phyloP scores from a whole-genome alignment of 2,888 invertebrate species.

The Cataglyphis albicans region DNA sequence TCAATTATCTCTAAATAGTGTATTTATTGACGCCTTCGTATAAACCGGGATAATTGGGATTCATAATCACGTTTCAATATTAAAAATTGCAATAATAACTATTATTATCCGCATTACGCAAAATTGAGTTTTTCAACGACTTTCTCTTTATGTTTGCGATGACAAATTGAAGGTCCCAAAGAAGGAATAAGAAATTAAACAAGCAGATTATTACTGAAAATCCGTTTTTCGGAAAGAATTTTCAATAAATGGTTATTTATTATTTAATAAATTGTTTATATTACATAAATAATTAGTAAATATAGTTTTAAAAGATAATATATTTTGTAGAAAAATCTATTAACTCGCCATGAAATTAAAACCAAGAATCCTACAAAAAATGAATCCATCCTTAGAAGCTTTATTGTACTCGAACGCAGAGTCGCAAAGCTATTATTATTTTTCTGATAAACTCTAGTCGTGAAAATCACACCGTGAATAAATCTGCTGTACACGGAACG shows the following conservation, averaged over 20 bases:
- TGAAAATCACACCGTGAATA: conserved; percentile 6
- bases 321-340: background rate
- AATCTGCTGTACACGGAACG: background rate
- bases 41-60: conserved; percentile 18
- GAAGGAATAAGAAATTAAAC: background rate
- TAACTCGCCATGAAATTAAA: background rate
- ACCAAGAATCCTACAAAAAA: background rate
- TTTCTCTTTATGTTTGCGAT: background rate
- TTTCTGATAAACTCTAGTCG: conserved; percentile 9
- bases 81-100: conserved; percentile 13
- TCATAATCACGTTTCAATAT: conserved; percentile 8
- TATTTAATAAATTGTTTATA: background rate
- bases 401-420: conserved; percentile 6
- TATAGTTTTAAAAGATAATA: background rate
- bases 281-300: conserved; percentile 18
- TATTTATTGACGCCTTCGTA: conserved; percentile 23
- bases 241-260: background rate
- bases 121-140: background rate
- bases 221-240: conserved; percentile 6
- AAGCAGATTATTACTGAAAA: background rate
- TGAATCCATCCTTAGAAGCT: background rate
- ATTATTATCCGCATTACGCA: conserved; percentile 16
- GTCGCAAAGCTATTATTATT: conserved; percentile 4
- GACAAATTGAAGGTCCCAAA: background rate
- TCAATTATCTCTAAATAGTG: conserved; percentile 36